phyloP scores from a whole-genome alignment of 2,888 invertebrate genomes.

The Autographa gamma region DNA sequence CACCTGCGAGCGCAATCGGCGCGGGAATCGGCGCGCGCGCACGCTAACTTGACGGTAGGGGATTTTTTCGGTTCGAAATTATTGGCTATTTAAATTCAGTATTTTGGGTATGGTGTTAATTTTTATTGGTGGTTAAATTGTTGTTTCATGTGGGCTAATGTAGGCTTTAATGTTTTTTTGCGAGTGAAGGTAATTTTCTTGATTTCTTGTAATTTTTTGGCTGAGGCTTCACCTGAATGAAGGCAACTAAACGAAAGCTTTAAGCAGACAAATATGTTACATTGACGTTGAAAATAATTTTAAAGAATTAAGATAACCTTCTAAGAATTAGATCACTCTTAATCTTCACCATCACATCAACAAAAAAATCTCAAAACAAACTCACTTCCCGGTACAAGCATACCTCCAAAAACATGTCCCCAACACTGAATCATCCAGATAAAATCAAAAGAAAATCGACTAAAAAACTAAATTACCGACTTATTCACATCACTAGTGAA shows the following conservation, averaged over 20 bases:
- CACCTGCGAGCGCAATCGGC: conserved; percentile 64
- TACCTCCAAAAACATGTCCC: conserved; percentile 8
- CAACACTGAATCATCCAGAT: conserved; percentile 10
- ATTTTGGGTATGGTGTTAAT: conserved; percentile 10
- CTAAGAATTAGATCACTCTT: neutral
- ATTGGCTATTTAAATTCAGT: conserved; percentile 39
- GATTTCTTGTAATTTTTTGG: neutral
- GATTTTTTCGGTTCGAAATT: conserved; percentile 43
- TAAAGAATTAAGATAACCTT: neutral
- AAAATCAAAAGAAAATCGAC: conserved; percentile 27
- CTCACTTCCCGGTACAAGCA: neutral
- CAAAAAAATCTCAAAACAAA: neutral
- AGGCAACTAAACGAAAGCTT: too few relatives aligned
- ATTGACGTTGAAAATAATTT: too few relatives aligned
- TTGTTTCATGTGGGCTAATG: neutral
- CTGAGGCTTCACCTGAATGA: neutral
- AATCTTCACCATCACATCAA: neutral
- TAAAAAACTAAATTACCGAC: conserved; percentile 38
- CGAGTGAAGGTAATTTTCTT: conserved; percentile 4
- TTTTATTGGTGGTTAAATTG: neutral
- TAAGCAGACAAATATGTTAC: too few relatives aligned
- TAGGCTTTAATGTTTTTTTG: neutral
- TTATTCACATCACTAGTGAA: conserved; percentile 65
- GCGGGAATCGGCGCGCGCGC: conserved; percentile 70
- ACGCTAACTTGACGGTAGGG: conserved; percentile 64